Evolutionary conservation across 2,888 invertebrate genomes (phyloP).

Genomic region (Macrophya alboannulata): DNA sequence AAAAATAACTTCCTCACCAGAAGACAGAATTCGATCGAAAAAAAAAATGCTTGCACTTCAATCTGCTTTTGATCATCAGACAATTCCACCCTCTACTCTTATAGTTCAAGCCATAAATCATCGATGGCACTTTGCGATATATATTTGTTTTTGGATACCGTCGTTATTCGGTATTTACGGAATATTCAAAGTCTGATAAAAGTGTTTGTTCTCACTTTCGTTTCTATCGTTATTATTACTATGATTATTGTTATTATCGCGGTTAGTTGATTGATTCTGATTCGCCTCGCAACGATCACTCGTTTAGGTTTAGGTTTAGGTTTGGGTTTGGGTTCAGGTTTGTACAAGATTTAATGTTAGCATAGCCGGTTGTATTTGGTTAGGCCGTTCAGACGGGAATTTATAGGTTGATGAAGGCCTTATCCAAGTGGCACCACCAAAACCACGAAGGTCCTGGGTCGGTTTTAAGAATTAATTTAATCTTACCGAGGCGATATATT

Average conservation of each 20-base stretch:
- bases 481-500: background rate
- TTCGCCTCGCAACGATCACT: background rate
- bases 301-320: slow-evolving; percentile 1
- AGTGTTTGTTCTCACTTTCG: background rate
- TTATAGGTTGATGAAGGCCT: slow-evolving; percentile 35
- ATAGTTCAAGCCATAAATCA: no score
- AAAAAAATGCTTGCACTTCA: no score
- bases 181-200: background rate
- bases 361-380: slow-evolving; percentile 25
- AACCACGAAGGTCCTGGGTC: slow-evolving; percentile 1
- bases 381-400: slow-evolving; percentile 14
- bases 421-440: slow-evolving; percentile 6
- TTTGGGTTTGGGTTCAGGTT: slow-evolving; percentile 34
- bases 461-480: slow-evolving; percentile 36
- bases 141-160: background rate
- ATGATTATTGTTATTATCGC: background rate
- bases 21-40: no score
- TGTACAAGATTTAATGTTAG: slow-evolving; percentile 23
- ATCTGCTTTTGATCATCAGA: background rate
- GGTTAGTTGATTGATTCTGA: background rate
- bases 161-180: background rate
- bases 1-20: background rate
- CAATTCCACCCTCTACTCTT: background rate
- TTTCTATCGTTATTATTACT: background rate
- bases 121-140: background rate